Base-by-base conservation (phyloP, 2,113 vertebrate species). In the Pholis gunnellus region DNA sequence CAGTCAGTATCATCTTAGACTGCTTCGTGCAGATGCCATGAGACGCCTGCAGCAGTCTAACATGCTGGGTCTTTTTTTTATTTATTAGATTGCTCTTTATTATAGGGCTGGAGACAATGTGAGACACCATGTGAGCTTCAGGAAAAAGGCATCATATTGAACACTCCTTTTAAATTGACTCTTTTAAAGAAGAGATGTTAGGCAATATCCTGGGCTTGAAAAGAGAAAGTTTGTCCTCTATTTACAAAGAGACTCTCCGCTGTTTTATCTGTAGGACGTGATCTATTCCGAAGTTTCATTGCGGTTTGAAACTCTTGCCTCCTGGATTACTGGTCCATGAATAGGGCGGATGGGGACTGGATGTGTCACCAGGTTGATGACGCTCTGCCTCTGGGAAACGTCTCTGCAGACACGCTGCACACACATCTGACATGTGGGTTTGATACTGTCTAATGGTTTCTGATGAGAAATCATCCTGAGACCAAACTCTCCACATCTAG, bases 291-390 rank as follows among this genome's bases (percentile, higher is more conserved):
- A 70, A 80, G 61, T 59, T 79, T 68, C 27, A 20, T 10, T 34
- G 56, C 3, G 42, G 70, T 77, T 84, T 83, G 52, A 83, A 76
- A 83, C n/a, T 74, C 60, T 34, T 85, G 75, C 77, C 79, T 87
- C 83, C 67, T 71, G 77, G 81, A 71, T 79, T 92, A 84, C 72
- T 89, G 91, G 89, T 84, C 83, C 69, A 52, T 91, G 69, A 84
- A 75, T 0, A 2, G 42, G 61, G 78, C 11, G 68, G 38, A 73
- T 82, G 50, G 84, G 86, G 83, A 90, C 70, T 14, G 31, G 72
- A 91, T 80, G 80, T 92, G 90, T 93, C 89, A 89, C 31, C 84
- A 77, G 85, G 86, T 89, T 92, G 86, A 54, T 88, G 90, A 87
- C 25, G 85, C 87, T 87, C 73, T 87, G 88, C 89, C 82, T 70